Base-by-base conservation (phyloP, 1,140 invertebrate genomes). In the Panonychus citri region DNA sequence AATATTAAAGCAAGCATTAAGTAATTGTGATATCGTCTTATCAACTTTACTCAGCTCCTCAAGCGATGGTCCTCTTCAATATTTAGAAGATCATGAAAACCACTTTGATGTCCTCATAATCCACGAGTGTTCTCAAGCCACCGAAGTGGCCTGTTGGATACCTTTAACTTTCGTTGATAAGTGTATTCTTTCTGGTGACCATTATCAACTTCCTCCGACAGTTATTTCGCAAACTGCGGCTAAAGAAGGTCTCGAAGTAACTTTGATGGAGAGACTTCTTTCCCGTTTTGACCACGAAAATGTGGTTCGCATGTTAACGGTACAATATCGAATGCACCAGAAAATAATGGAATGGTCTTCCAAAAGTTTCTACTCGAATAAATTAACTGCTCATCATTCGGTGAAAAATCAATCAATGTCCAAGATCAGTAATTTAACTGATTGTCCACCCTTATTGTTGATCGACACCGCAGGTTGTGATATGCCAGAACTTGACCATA, bases 251-350 rank as follows among this genome's bases (percentile, higher is more conserved):
- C 81, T 93, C 69, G 77, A 78, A 55, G 78, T 86, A 65, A 88
- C 83, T 58, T 66, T 95, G 1, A 93, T 95, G 70, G 73, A 77
- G 55, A 70, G 81, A 43, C 67, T 94, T 2, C 74, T 80, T 65
- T 63, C 65, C 2, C 10, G 13, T 21, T 51, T 28, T 27, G 25
- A 26, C 10, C 66, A 72, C 25, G 59, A 60, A 8, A 60, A 63
- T 48, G 65, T 65, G 27, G 81, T 81, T 0, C 4, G 10, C 4
- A 59, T 61, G 13, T 69, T 97, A 12, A 77, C 73, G 37, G 66
- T 81, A 3, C 91, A 96, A 65, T 96, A 95, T 67, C 77, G 91
- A 63, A 96, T 97, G 93, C 95, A 95, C 71, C 73, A 68, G 27
- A 71, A 72, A 3, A 85, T 97, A 12, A 89, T 82, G 66, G 67